Evolutionary conservation across 1,140 invertebrate genomes (phyloP).

Genomic region (Phymastichus coffea): DNA sequence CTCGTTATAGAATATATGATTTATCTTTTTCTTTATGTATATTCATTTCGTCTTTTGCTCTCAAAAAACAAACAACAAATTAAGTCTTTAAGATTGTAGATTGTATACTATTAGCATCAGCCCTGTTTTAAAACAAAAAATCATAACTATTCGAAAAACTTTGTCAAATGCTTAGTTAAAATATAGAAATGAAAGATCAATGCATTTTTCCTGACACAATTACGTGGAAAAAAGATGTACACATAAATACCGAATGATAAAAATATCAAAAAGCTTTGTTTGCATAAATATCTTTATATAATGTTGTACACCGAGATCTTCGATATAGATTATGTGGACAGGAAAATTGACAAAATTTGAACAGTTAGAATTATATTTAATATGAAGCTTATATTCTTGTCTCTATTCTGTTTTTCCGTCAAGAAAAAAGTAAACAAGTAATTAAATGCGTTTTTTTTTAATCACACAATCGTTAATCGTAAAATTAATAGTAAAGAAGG

Average conservation of each 20-base stretch:
- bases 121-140: conserved; percentile 14
- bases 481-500: neutral
- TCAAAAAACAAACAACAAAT: conserved; percentile 21
- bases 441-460: neutral
- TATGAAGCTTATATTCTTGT: neutral
- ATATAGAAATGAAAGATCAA: neutral
- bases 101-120: conserved; percentile 1
- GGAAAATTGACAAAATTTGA: conserved; percentile 8
- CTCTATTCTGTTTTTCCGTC: neutral
- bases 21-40: too few species aligned
- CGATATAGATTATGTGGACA: conserved; percentile 7
- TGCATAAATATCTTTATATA: neutral
- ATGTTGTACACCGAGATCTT: conserved; percentile 19
- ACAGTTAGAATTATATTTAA: conserved; percentile 2
- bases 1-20: conserved; percentile 28
- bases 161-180: neutral
- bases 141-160: conserved; percentile 1
- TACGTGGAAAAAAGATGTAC: conserved; percentile 16
- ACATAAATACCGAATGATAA: neutral
- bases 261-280: conserved; percentile 5
- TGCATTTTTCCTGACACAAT: neutral
- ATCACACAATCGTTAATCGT: neutral
- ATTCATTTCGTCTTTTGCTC: conserved; percentile 22
- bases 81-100: conserved; percentile 22
- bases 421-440: neutral